Evolutionary conservation across 2,888 invertebrate species (phyloP), one percentile per base, ranked within the genome.

Genomic region (Drosophila monieri): DNA sequence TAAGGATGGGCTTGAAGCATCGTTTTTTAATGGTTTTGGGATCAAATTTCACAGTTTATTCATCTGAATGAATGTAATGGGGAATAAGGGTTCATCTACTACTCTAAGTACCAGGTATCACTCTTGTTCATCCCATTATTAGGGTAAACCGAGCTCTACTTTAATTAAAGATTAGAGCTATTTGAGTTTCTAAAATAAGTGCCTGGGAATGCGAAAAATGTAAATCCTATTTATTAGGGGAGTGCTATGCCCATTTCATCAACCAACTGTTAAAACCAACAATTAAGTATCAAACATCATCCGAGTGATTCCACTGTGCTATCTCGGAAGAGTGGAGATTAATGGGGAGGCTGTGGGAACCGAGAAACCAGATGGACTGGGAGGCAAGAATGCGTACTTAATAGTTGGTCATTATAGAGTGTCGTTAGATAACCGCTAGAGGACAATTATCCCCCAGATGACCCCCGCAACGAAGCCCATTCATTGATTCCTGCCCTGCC

Each of bases 401-500:
- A 32, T 15, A n/a, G 9, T 9, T 35, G 21, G 62, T 61, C 35
- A 61, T 35, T 62, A 62, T 8, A 18, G 60, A 30, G 60, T 59
- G 39, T 21, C 46, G 60, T 59, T 47, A 60, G 60, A 59, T 60
- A 60, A 60, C 27, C 46, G 23, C 14, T 5, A 6, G 59, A 6
- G 35, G 39, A 15, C 46, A 47, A 60, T 60, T 60, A 60, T 27
- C 46, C 23, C 35, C 47, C 23, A 32, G 23, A 14, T 27, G 32
- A 48, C 46, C 44, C 43, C 57, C 15, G 23, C 39, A 32, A 62
- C 35, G 43, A 15, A 30, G 6, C 21, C 65, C 52, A 62, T 44
- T 51, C 62, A 62, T 62, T 64, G 27, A 30, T 44, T 14, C 21
- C 25, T 41, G 43, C 35, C 10, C 9, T 15, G 25, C 48, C 62